Evolutionary conservation across 2,113 vertebrate species (phyloP).

Genomic region (Haemorhous mexicanus): DNA sequence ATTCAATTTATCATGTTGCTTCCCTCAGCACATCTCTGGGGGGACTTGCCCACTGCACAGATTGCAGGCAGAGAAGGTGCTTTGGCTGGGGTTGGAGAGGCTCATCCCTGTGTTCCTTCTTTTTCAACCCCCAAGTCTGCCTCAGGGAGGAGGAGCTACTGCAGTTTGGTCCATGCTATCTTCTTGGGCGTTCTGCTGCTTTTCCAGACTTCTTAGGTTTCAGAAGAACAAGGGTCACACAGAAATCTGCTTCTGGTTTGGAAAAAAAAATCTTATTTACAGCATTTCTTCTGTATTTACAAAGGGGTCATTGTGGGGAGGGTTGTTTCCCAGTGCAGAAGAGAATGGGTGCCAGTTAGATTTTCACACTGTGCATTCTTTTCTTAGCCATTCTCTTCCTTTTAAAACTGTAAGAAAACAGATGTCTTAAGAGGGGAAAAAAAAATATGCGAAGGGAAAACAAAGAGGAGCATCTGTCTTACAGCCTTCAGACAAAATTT

Average conservation of each 20-base stretch:
- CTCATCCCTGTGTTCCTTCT: neutral
- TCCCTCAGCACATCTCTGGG: neutral
- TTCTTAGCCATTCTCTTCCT: neutral
- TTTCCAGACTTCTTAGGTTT: neutral
- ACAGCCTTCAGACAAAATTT: neutral
- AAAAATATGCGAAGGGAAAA: neutral
- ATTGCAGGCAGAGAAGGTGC: neutral
- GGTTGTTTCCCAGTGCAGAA: neutral
- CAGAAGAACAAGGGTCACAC: neutral
- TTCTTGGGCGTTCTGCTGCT: neutral
- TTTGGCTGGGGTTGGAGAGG: neutral
- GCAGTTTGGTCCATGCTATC: neutral
- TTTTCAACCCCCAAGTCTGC: neutral
- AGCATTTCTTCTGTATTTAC: neutral
- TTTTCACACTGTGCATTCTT: neutral
- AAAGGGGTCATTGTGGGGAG: neutral
- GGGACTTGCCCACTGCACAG: neutral
- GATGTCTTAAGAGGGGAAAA: neutral
- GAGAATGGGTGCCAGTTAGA: neutral
- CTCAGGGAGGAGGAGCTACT: neutral
- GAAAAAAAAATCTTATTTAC: neutral
- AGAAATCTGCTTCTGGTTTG: neutral
- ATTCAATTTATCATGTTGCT: neutral
- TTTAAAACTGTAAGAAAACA: neutral
- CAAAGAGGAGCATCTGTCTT: neutral